phyloP scores from a whole-genome alignment of 2,113 vertebrate species.

The Anguilla japonica region DNA sequence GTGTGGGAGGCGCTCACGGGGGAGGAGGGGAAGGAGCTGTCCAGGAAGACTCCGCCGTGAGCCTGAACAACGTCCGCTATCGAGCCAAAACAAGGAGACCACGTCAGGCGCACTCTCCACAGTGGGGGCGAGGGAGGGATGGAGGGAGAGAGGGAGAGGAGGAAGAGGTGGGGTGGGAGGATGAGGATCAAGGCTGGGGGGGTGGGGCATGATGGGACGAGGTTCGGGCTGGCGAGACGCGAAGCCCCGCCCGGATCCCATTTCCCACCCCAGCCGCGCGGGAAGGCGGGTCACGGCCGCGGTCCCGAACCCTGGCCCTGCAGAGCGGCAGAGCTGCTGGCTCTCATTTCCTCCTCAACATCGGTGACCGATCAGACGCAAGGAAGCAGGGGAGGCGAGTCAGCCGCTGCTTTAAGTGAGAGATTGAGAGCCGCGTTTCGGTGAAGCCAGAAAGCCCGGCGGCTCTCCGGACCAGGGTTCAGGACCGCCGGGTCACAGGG shows the following conservation, averaged over 20 bases:
- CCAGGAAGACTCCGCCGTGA: conserved; percentile 91
- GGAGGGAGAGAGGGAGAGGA: not conserved
- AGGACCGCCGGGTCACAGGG: conserved; percentile 22
- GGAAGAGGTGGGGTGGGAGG: too few species aligned
- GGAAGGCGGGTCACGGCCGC: not conserved
- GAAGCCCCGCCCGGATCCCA: conserved; percentile 39
- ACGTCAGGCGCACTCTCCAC: conserved; percentile 69
- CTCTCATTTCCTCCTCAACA: too few species aligned
- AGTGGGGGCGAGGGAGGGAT: not conserved
- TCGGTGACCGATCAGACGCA: too few species aligned
- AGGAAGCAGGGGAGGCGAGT: too few species aligned
- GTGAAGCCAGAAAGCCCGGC: too few species aligned
- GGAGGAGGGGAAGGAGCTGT: conserved; percentile 85
- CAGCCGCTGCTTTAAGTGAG: too few species aligned
- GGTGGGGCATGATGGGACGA: too few species aligned
- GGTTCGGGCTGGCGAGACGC: conserved; percentile 22
- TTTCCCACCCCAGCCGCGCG: conserved; percentile 31
- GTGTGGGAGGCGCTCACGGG: conserved; percentile 79
- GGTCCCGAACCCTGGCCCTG: too few species aligned
- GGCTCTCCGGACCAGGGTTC: too few species aligned
- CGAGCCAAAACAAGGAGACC: conserved; percentile 81
- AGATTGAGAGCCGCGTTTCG: too few species aligned
- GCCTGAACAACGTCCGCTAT: conserved; percentile 95
- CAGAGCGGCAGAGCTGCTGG: too few species aligned
- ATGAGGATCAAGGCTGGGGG: too few species aligned